A percentile compares a stretch with the other conserved stretches of the same genome.
These are phyloP conservation scores for Chloroceryle aenea DNA, from an alignment of 2,113 vertebrate genomes.

Conservation along the genomic window DNA sequence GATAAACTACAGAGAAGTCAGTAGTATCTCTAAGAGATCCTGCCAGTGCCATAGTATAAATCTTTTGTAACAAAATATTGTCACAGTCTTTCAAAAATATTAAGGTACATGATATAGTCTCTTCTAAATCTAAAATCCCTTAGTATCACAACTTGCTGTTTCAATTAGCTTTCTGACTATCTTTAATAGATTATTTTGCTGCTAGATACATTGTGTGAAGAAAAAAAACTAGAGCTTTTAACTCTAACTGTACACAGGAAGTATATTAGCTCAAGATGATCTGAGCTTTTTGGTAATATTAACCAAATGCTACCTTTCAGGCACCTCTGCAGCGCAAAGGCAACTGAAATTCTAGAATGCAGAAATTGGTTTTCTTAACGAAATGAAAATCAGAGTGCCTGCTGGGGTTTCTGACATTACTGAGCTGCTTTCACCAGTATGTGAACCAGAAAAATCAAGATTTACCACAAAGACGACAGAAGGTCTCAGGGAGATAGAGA, in stretches of 20 bases:
- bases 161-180: background rate
- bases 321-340: background rate
- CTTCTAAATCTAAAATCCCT: background rate
- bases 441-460: background rate
- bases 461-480: background rate
- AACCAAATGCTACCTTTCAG: background rate
- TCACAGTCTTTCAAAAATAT: background rate
- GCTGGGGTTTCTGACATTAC: background rate
- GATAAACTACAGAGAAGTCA: background rate
- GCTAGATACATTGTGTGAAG: background rate
- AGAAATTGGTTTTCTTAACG: background rate
- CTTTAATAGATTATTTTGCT: background rate
- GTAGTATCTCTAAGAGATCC: background rate
- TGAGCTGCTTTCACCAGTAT: background rate
- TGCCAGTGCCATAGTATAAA: background rate
- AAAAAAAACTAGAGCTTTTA: background rate
- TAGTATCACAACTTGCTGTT: background rate
- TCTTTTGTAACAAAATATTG: background rate
- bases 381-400: background rate
- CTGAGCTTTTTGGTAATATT: background rate
- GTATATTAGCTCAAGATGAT: background rate
- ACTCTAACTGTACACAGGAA: background rate
- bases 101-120: background rate
- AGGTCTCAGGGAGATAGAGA: background rate
- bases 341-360: background rate